Conservation (phyloP, 2,888 invertebrate genomes). For the Heliconius cydno region DNA sequence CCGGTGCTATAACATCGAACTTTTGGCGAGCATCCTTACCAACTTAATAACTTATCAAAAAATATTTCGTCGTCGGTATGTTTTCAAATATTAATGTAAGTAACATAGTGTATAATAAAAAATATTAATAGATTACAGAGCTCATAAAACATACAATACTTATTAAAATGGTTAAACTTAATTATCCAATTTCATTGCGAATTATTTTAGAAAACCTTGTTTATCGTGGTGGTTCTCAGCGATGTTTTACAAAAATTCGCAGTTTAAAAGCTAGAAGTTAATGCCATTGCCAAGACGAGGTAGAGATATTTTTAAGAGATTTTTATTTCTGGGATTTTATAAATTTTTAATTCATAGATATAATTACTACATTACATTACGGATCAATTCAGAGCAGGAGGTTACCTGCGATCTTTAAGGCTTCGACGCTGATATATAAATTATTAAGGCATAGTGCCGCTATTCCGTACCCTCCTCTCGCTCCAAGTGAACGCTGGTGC, state of each 20-base stretch:
- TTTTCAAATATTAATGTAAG: background rate
- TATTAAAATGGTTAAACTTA: no score
- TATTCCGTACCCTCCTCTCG: constrained; percentile 48
- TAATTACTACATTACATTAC: constrained; percentile 5
- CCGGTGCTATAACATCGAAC: constrained; percentile 67
- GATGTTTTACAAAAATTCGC: no score
- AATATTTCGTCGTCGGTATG: constrained; percentile 10
- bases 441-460: constrained; percentile 50
- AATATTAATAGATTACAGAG: no score
- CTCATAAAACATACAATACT: no score
- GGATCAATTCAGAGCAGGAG: constrained; percentile 43
- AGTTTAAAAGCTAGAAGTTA: no score
- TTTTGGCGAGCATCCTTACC: constrained; percentile 66
- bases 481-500: constrained; percentile 60
- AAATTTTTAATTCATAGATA: no score
- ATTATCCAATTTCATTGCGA: no score
- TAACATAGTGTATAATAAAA: background rate
- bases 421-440: constrained; percentile 50
- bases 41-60: constrained; percentile 73
- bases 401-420: constrained; percentile 50
- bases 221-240: no score
- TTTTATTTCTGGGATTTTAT: no score
- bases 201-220: no score
- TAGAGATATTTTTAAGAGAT: no score
- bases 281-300: no score